phyloP scores from a whole-genome alignment of 1,140 invertebrate species.

The Ericerus pela region DNA sequence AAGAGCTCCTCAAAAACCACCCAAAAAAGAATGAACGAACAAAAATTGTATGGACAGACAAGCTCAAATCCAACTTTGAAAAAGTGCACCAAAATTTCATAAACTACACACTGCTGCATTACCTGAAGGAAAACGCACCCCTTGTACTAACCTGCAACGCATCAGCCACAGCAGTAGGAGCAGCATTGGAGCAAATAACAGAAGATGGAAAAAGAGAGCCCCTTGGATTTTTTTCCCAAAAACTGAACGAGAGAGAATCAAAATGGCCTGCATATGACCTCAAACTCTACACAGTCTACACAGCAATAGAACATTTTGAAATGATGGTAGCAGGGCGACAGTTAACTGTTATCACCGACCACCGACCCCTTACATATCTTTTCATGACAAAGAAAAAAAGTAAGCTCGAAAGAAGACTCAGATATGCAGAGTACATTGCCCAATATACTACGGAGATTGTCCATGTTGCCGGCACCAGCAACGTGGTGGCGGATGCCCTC shows the following conservation, averaged over 20 bases:
- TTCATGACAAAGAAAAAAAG: background rate
- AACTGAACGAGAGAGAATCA: constrained; percentile 25
- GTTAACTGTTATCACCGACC: background rate
- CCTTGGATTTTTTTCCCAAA: constrained; percentile 31
- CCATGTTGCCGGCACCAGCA: background rate
- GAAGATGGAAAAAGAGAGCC: constrained; percentile 22
- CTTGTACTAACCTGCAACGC: background rate
- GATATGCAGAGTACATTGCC: background rate
- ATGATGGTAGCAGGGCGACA: background rate
- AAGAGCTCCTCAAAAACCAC: constrained; percentile 21
- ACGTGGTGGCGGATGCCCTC: background rate
- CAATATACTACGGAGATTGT: background rate
- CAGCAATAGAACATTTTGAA: constrained; percentile 23
- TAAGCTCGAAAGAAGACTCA: background rate
- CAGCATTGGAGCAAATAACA: background rate
- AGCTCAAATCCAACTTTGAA: constrained; percentile 20
- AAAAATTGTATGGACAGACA: constrained; percentile 30
- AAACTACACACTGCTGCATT: background rate
- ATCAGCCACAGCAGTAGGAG: background rate
- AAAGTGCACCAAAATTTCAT: constrained; percentile 9
- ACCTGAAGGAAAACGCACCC: background rate
- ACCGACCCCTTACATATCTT: background rate
- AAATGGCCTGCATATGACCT: constrained; percentile 32
- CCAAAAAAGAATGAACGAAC: background rate
- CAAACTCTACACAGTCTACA: constrained; percentile 34